Percentiles rank a stretch among this genome's conserved stretches.
phyloP scores from a whole-genome alignment of 1,140 invertebrate genomes.

The Tetramorium alpestre region DNA sequence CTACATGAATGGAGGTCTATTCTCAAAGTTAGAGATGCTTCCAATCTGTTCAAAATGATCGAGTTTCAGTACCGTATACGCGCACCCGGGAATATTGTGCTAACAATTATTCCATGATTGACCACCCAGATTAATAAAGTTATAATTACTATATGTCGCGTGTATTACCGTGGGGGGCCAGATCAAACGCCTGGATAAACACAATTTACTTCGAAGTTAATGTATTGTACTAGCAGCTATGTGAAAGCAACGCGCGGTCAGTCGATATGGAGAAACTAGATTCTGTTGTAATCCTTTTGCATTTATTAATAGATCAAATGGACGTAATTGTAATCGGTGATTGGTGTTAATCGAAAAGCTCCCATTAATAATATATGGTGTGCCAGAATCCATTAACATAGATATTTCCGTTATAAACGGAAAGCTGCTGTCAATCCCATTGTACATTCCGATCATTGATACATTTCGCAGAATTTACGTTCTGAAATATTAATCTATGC shows the following conservation, averaged over 20 bases:
- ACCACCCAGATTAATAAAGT: slow-evolving; percentile 57
- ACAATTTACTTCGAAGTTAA: slow-evolving; percentile 44
- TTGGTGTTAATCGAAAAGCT: slow-evolving; percentile 18
- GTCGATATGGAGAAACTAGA: slow-evolving; percentile 6
- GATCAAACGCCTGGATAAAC: slow-evolving; percentile 29
- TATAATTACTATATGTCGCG: slow-evolving; percentile 52
- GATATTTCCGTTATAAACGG: slow-evolving; percentile 24
- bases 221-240: background rate
- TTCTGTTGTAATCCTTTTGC: background rate
- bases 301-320: slow-evolving; percentile 19
- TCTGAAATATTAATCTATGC: slow-evolving; percentile 20
- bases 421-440: background rate
- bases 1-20: background rate
- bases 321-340: slow-evolving; percentile 12
- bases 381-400: slow-evolving; percentile 13
- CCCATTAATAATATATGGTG: slow-evolving; percentile 10
- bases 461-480: slow-evolving; percentile 13
- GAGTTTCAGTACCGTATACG: slow-evolving; percentile 27
- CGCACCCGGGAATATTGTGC: slow-evolving; percentile 23
- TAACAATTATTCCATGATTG: slow-evolving; percentile 51
- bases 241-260: background rate
- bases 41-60: slow-evolving; percentile 51
- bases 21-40: slow-evolving; percentile 43
- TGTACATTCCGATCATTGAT: slow-evolving; percentile 22
- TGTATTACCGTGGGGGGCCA: background rate